Base-by-base conservation (phyloP, 2,113 vertebrate species). In the Microtus pennsylvanicus region DNA sequence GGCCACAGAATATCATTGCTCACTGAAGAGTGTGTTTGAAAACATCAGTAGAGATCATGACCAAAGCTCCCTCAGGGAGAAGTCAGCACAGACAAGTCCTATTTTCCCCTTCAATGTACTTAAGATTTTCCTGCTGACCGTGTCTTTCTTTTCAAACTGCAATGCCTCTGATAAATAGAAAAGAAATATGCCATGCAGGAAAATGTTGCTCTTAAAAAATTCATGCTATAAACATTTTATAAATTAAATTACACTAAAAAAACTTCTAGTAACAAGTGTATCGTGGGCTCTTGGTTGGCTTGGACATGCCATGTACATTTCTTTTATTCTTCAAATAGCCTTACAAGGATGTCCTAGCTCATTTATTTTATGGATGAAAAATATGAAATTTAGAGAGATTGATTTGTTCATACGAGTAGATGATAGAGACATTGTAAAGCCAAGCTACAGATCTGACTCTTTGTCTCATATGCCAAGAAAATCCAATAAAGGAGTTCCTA, bases 1-100 rank as follows among this genome's bases (percentile, higher is more conserved):
- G 72, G 74, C 67, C 58, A 69, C 55, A 97, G 74, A 89, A 90
- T 87, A 69, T 89, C 78, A 87, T 96, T 93, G 72, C 77, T 95
- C 95, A 87, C 86, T 78, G 50, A 88, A 95, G 92, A 95, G 92
- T 47, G 63, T 63, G 52, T 95, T 97, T 96, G 96, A 94, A 96
- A 96, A 94, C 89, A 89, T 87, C 92, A 58, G n/a, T 55, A 61
- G 69, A 87, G 94, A 94, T 96, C 94, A 76, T 96, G 94, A 92
- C 86, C 95, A 70, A 95, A 93, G 26, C 33, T 55, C 74, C 61
- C 21, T 55, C 65, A 85, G 91, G 33, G 58, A 42, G 76, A 90
- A 85, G 88, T 89, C 47, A 58, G 80, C 69, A 58, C 42, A 58
- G 69, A 50, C 33, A 69, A 77, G 88, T 81, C 72, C 55, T 63